Base-by-base conservation (phyloP, 2,113 vertebrate genomes). In the Rhineura floridana region DNA sequence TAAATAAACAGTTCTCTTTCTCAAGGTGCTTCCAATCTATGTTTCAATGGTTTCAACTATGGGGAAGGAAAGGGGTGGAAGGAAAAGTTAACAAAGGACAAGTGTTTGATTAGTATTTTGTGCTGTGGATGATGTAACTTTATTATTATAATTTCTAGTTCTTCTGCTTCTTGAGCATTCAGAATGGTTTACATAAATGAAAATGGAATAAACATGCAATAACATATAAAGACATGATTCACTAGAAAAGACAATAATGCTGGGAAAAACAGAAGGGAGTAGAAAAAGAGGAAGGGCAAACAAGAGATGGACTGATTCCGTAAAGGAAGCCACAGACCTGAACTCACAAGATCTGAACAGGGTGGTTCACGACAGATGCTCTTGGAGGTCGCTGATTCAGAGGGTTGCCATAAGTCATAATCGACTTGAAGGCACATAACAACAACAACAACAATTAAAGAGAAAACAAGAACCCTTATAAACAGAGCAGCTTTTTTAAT, bases 21-120 rank as follows among this genome's bases (percentile, higher is more conserved):
- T 30, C 69, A 70, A 15, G 69, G 33, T n/a, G 33, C n/a, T 70
- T 39, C 36, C 69, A 39, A 36, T 4, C 33, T 70, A 17, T 17
- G 2, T 55, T 55, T 55, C 52, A 55, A 55, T 17, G 10, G 42
- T 8, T 76, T 76, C 39, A 11, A 2, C 73, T 1, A 76, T 76
- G 42, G 25, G 28, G 42, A 76, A 76, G 42, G 42, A 73, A 42
- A 42, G 6, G 19, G 39, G 4, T 36, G 36, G 23, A 39, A 73
- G 70, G 75, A 11, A 48, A 2, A 19, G 72, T 21, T 44, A 23
- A 25, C 15, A 10, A 75, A 75, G 72, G 19, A n/a, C n/a, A n/a
- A 97, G 97, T 19, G 72, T 88, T 94, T 90, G 85, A 39, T 62
- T 4, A 0, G 19, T 6, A 25, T 0, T 1, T 86, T 94, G 81